Evolutionary conservation across 2,888 invertebrate species (phyloP).

Genomic region (Phorcus lineatus): DNA sequence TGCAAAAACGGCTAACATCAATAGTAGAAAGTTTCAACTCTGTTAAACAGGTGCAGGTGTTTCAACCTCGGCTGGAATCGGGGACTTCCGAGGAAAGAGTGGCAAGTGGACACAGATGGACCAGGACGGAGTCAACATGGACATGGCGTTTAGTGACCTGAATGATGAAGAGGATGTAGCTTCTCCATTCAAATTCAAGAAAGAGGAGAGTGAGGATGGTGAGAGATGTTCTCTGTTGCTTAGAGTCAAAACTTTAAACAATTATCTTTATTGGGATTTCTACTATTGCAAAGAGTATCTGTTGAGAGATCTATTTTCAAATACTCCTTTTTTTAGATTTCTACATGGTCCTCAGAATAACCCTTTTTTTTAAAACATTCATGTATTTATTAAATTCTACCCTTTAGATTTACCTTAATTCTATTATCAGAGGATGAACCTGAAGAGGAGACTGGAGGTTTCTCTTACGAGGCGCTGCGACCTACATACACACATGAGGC

Average conservation of each 20-base stretch:
- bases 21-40: no score
- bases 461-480: slow-evolving; percentile 63
- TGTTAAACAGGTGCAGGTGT: slow-evolving; percentile 69
- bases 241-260: no score
- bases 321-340: no score
- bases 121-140: slow-evolving; percentile 43
- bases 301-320: no score
- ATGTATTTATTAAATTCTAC: no score
- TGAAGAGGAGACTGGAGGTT: slow-evolving; percentile 48
- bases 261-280: no score
- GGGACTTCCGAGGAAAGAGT: slow-evolving; percentile 66
- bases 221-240: neutral
- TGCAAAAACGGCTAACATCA: no score
- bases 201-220: neutral
- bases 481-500: slow-evolving; percentile 72
- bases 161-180: slow-evolving; percentile 11
- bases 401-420: no score
- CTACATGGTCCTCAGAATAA: no score
- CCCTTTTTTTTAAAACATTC: no score
- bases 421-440: neutral
- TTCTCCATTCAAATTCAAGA: neutral
- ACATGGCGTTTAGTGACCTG: slow-evolving; percentile 14
- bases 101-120: slow-evolving; percentile 71
- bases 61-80: slow-evolving; percentile 70
- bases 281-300: no score